Base-by-base conservation (phyloP, 2,797 vertebrate species). In the Merluccius polli region DNA sequence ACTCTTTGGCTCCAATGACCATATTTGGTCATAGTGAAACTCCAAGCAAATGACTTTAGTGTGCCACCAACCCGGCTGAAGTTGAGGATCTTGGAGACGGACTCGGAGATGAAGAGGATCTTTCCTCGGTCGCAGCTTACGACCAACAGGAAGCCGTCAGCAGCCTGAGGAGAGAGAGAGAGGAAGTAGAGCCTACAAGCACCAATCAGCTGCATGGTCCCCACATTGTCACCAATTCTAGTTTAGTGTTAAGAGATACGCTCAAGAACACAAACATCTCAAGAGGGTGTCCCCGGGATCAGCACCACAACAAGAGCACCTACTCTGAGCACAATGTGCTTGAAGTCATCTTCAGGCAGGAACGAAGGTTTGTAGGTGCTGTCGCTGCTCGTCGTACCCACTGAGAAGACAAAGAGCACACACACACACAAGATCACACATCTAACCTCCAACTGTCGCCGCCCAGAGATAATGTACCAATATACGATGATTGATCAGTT, bases 81-180 rank as follows among this genome's bases (percentile, higher is more conserved):
- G 94, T 97, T 97, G 86, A 99, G 96, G 87, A 97, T 95, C 91
- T 97, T 97, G 93, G 95, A 96, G 85, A 98, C 96, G 0, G 97
- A 98, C 92, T 98, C 96, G 0, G 97, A 98, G 85, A 97, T 95
- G 87, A 99, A 99, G 68, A 99, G 91, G 84, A 99, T 98, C 93
- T 98, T 99, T 29, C 95, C 97, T 86, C 97, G 94, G 82, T 98
- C 97, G 83, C 97, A 99, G 85, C 96, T 96, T 75, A 98, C 97
- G 73, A 98, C 96, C 84, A 99, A 95, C 81, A 98, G 95, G 93
- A 98, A 99, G 81, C 97, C 96, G 77, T 98, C 97, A 41, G 95
- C 95, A 88, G 96, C 95, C 97, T 99, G 77, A 8, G 12, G n/a
- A 73, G 4, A 16, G 29, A 3, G 6, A 18, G 31, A 6, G 75